A percentile compares a stretch with the other conserved stretches of the same genome.
phyloP scores from a whole-genome alignment of 1,140 invertebrate genomes.

The Vanessa atalanta region DNA sequence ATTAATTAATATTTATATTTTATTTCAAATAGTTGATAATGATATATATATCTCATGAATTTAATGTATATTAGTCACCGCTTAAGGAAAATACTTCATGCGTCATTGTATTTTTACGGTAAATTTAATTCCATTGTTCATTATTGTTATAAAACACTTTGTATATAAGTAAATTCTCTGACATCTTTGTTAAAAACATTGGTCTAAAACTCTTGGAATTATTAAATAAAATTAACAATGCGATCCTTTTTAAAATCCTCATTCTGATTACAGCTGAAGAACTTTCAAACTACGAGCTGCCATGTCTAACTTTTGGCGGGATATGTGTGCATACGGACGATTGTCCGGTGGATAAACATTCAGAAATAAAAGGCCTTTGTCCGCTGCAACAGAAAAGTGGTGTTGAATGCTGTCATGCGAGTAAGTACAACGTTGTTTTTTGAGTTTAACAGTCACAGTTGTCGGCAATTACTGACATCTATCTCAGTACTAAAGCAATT shows the following conservation, averaged over 20 bases:
- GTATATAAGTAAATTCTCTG: too few relatives aligned
- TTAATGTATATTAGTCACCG: too few relatives aligned
- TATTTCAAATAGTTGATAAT: too few relatives aligned
- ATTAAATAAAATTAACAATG: too few relatives aligned
- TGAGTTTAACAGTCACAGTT: neutral
- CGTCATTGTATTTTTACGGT: too few relatives aligned
- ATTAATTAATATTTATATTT: too few relatives aligned
- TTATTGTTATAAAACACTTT: too few relatives aligned
- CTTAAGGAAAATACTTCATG: too few relatives aligned
- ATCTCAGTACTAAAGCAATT: neutral
- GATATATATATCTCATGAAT: too few relatives aligned
- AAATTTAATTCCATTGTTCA: too few relatives aligned
- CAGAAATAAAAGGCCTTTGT: slow-evolving; percentile 16
- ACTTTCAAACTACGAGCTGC: neutral
- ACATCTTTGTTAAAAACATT: too few relatives aligned
- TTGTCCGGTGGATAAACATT: slow-evolving; percentile 10
- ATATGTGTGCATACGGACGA: slow-evolving; percentile 11
- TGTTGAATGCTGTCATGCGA: slow-evolving; percentile 18
- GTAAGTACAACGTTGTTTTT: slow-evolving; percentile 14
- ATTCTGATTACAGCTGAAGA: neutral
- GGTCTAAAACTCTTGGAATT: too few relatives aligned
- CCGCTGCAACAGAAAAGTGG: neutral
- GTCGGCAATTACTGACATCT: neutral
- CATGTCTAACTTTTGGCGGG: slow-evolving; percentile 4
- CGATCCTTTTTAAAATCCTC: neutral